A percentile compares a stretch with the other conserved stretches of the same genome.
Evolutionary conservation across 2,113 vertebrate species (phyloP).

Genomic region (Tachysurus vachellii): DNA sequence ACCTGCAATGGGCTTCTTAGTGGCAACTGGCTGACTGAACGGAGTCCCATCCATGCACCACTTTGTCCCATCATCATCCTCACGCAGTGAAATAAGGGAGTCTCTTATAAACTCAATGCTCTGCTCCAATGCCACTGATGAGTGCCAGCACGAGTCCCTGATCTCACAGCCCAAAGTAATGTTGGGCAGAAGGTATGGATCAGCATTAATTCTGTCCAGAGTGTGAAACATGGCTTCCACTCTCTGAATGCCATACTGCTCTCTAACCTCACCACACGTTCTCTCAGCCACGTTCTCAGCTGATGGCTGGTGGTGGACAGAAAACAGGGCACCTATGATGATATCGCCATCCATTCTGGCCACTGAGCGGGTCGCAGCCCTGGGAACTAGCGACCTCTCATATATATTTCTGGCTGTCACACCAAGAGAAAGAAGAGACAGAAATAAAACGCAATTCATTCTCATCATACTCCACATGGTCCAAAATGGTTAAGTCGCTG

Average conservation of each 20-base stretch:
- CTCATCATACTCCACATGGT: constrained; percentile 72
- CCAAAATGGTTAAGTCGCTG: constrained; percentile 53
- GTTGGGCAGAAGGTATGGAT: constrained; percentile 86
- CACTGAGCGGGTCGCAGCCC: constrained; percentile 85
- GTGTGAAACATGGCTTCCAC: constrained; percentile 98
- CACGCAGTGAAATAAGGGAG: constrained; percentile 93
- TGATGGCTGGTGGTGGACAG: constrained; percentile 94
- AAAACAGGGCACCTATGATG: constrained; percentile 96
- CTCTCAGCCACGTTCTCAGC: constrained; percentile 97
- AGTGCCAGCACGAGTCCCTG: constrained; percentile 98
- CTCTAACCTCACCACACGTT: constrained; percentile 93
- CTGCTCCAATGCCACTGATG: constrained; percentile 95
- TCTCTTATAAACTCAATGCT: constrained; percentile 98
- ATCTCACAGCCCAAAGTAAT: constrained; percentile 96
- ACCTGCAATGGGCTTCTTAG: constrained; percentile 94
- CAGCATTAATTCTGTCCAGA: constrained; percentile 91
- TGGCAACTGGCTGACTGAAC: constrained; percentile 74
- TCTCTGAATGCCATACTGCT: constrained; percentile 97
- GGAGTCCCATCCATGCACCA: constrained; percentile 85
- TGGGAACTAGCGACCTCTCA: constrained; percentile 74
- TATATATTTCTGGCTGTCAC: constrained; percentile 68
- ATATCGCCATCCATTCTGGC: constrained; percentile 96
- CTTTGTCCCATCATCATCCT: constrained; percentile 84
- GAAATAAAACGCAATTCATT: constrained; percentile 76
- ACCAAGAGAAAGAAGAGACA: constrained; percentile 78